Base-by-base conservation (phyloP, 2,113 vertebrate species). In the Varanus salvator region DNA sequence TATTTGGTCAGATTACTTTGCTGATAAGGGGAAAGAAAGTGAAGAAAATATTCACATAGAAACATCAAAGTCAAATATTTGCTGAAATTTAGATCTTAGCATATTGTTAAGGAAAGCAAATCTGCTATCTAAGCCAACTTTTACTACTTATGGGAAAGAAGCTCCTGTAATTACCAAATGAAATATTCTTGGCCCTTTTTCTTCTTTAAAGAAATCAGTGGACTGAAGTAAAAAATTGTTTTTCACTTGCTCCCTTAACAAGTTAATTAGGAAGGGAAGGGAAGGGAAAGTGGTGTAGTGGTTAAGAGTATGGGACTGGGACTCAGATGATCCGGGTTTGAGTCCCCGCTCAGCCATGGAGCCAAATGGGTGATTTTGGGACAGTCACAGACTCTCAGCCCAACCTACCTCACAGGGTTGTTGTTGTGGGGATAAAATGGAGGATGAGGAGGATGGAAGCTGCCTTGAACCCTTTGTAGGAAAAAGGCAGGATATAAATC, bases 81-180 rank as follows among this genome's bases (percentile, higher is more conserved):
- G 91, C 90, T 95, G 92, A 93, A 92, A 0, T 6, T 83, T 89
- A 54, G 89, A 74, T 82, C 86, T 78, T 52, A 89, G 85, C 91
- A 82, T 95, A 92, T 93, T 87, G 90, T 94, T 92, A 93, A 50
- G 87, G 91, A 75, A 81, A 95, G 84, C 86, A 83, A 93, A 93
- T 92, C 68, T 38, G 75, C 66, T 87, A 92, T 68, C n/a, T 23
- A 87, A 91, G 93, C 92, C 93, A 95, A 95, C 87, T 60, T 54
- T 68, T 80, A 14, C 27, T 75, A 34, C 57, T 90, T 74, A 69
- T 23, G 34, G 64, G 4, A 4, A 90, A 93, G 91, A 92, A 72
- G 78, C 23, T 1, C 82, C 93, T 94, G 93, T 90, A 87, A 93
- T 90, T 1, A 93, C 81, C 87, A 91, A 91, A 80, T 87, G 90